These are phyloP conservation scores for Penaeus indicus DNA, from an alignment of 1,140 invertebrate genomes.

Conservation along the genomic window DNA sequence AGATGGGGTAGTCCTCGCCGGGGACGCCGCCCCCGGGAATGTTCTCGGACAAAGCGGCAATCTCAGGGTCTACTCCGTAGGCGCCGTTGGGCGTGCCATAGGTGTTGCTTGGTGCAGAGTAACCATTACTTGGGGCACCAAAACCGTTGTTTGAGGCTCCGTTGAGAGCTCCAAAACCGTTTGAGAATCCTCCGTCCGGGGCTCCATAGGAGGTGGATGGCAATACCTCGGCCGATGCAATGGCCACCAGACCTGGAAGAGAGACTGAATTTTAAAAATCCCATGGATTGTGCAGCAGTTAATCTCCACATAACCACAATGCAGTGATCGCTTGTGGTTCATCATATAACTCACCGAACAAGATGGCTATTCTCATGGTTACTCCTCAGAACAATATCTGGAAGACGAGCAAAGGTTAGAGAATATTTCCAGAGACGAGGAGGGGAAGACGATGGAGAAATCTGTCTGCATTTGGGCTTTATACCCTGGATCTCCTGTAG, in stretches of 20 bases:
- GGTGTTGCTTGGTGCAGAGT: not conserved
- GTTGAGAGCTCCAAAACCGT: not conserved
- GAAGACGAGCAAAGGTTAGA: too few species aligned
- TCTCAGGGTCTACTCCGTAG: constrained; percentile 9
- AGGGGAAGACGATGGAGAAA: too few species aligned
- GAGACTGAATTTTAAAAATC: too few species aligned
- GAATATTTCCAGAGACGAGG: too few species aligned
- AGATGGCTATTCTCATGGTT: too few species aligned
- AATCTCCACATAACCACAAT: not conserved
- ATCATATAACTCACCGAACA: too few species aligned
- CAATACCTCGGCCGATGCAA: not conserved
- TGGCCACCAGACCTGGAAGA: not conserved
- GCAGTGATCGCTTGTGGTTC: not conserved
- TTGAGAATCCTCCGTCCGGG: not conserved
- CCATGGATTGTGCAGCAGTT: not conserved
- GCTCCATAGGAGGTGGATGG: constrained; percentile 4
- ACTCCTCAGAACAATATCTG: too few species aligned
- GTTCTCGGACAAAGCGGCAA: not conserved
- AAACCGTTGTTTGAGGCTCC: constrained; percentile 2
- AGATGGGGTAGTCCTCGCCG: not conserved
- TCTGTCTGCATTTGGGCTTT: too few species aligned
- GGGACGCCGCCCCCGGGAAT: constrained; percentile 13
- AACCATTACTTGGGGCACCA: not conserved
- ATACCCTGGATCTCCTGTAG: too few species aligned
- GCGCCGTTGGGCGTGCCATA: not conserved